Percentiles rank a stretch among this genome's conserved stretches.
Evolutionary conservation across 2,888 invertebrate species (phyloP).

Genomic region (Eubasilissa splendida): DNA sequence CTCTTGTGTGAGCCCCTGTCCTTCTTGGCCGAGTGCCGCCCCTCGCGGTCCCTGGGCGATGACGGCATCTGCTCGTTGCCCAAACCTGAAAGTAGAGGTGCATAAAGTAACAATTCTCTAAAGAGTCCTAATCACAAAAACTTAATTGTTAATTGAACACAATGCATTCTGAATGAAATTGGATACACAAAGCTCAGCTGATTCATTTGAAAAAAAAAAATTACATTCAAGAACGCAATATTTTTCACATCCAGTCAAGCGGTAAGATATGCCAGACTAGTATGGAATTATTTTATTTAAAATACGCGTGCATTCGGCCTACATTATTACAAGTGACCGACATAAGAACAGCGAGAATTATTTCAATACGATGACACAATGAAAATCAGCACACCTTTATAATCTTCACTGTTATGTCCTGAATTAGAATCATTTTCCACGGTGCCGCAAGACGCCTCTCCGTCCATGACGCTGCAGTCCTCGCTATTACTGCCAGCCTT

Average conservation of each 20-base stretch:
- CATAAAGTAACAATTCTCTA: no score
- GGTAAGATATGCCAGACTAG: no score
- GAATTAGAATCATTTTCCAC: conserved; percentile 66
- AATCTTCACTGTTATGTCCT: conserved; percentile 66
- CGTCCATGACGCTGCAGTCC: conserved; percentile 39
- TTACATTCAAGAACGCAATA: no score
- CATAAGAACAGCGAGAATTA: background rate
- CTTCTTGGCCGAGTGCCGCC: conserved; percentile 66
- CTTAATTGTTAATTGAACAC: no score
- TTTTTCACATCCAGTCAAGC: no score
- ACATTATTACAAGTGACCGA: no score
- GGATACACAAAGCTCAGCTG: no score
- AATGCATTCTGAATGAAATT: no score
- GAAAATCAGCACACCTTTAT: conserved; percentile 59
- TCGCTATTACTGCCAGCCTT: conserved; percentile 19
- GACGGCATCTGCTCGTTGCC: conserved; percentile 60
- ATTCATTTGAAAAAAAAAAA: no score
- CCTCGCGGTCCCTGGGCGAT: conserved; percentile 59
- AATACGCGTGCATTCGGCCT: no score
- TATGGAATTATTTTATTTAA: no score
- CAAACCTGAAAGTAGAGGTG: background rate
- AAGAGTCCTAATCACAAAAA: no score
- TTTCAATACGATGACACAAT: conserved; percentile 57
- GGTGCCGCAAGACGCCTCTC: conserved; percentile 49
- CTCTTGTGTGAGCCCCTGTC: conserved; percentile 78